Base-by-base conservation (phyloP, 2,113 vertebrate genomes). In the Zootoca vivipara region DNA sequence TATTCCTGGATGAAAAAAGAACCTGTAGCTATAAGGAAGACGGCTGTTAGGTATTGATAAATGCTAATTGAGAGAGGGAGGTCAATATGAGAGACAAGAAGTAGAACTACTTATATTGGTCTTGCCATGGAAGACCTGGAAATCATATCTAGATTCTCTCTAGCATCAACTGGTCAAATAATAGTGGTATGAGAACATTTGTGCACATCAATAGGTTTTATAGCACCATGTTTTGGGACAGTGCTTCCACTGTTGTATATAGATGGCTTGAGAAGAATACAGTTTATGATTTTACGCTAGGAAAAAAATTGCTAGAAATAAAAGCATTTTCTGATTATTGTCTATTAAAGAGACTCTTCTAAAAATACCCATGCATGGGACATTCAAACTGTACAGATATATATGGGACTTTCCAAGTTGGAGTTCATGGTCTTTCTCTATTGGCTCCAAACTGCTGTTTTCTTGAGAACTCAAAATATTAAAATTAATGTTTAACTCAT, bases 1-100 rank as follows among this genome's bases (percentile, higher is more conserved):
- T 56, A 85, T 87, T 5, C 74, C 82, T 7, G 42, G 89, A 90
- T 91, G 20, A 28, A 90, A 90, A 92, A 93, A 38, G 84, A 2
- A 91, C 12, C 56, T 56, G 24, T 58, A 38, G 3, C 86, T 86
- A 81, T 56, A 26, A 35, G 40, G 56, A 92, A 62, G 56, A 80
- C 58, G 30, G 30, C 46, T 52, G 46, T 52, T 52, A 12, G 46
- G 10, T 52, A 52, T 52, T 52, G 46, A 52, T 52, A 52, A 52
- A 78, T 52, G 42, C 42, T 52, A 52, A 79, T n/a, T 6, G 13
- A 38, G 30, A 6, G 70, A 15, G 16, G 52, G 3, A 40, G 15
- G 16, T 75, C 26, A 10, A 33, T 16, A 2, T 28, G 20, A 62
- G 22, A 38, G n/a, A 3, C 22, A 58, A 38, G 28, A 72, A 3